Evolutionary conservation across 35 echinoderm and acorn worm species (phyloP).

Genomic region (Ptychodera flava): DNA sequence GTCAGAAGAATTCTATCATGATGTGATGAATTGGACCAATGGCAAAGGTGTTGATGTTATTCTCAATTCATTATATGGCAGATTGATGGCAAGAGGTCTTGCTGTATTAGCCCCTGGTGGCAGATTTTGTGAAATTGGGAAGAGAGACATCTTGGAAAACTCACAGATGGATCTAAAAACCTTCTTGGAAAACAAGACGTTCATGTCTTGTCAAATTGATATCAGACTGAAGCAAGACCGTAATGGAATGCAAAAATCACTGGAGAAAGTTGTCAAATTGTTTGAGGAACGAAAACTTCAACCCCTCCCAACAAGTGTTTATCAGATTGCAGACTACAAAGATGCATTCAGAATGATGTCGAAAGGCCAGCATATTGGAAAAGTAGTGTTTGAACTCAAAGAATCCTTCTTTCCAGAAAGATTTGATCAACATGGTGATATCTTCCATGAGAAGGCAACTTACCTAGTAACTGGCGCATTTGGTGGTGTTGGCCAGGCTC

Average conservation of each 20-base stretch:
- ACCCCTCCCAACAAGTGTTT: slow-evolving; percentile 18
- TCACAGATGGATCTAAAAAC: slow-evolving; percentile 29
- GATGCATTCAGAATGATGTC: slow-evolving; percentile 17
- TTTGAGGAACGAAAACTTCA: slow-evolving; percentile 24
- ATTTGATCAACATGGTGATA: too few relatives aligned
- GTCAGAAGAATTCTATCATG: slow-evolving; percentile 21
- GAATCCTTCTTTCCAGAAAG: too few relatives aligned
- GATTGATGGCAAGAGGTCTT: slow-evolving; percentile 27
- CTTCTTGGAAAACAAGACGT: slow-evolving; percentile 42
- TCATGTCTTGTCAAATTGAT: slow-evolving; percentile 59
- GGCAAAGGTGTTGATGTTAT: slow-evolving; percentile 59
- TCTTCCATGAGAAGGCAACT: slow-evolving; percentile 59
- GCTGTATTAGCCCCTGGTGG: slow-evolving; percentile 38
- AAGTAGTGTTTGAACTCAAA: too few relatives aligned
- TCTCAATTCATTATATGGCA: slow-evolving; percentile 36
- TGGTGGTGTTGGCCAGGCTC: slow-evolving; percentile 53
- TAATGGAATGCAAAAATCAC: slow-evolving; percentile 11
- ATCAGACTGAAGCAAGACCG: slow-evolving; percentile 29
- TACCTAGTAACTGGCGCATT: slow-evolving; percentile 73
- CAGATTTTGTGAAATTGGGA: slow-evolving; percentile 51
- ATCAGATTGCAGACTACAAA: slow-evolving; percentile 30
- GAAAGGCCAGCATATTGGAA: too few relatives aligned
- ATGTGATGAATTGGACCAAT: slow-evolving; percentile 43
- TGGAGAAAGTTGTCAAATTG: slow-evolving; percentile 19
- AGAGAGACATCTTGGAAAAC: slow-evolving; percentile 33